Percentiles rank a stretch among this genome's conserved stretches.
These are phyloP conservation scores for Hemiscyllium ocellatum DNA, from an alignment of 2,113 vertebrate genomes.

Conservation along the genomic window DNA sequence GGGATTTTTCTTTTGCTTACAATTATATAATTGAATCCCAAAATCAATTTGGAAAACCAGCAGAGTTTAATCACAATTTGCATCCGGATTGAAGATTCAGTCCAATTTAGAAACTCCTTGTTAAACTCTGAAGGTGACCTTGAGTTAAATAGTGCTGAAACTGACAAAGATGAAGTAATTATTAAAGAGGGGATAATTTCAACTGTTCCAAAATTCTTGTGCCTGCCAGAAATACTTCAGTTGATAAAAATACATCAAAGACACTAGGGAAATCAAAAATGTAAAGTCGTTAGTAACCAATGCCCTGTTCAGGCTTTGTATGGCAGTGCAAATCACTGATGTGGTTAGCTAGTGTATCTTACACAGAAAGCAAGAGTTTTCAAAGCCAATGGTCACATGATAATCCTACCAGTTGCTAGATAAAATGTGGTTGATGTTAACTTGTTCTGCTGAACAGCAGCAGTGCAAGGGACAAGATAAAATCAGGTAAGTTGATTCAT, in stretches of 20 bases:
- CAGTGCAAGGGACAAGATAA: not conserved
- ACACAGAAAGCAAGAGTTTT: not conserved
- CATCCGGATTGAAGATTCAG: not conserved
- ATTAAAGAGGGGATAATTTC: not conserved
- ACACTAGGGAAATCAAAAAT: conserved; percentile 19
- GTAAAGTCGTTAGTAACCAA: not conserved
- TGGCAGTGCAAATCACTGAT: not conserved
- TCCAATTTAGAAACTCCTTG: not conserved
- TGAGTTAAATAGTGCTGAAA: not conserved
- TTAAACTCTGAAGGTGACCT: not conserved
- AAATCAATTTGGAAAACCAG: not conserved
- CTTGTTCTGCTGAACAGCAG: not conserved
- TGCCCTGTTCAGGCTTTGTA: not conserved
- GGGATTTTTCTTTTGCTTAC: not conserved
- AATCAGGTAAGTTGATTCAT: not conserved
- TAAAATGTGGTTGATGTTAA: not conserved
- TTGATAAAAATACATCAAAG: conserved; percentile 19
- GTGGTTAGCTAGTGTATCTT: not conserved
- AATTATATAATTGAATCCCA: not conserved
- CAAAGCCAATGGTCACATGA: not conserved
- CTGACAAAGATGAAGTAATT: conserved; percentile 6
- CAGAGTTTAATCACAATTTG: not conserved
- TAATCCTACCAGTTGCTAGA: not conserved
- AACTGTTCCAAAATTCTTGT: not conserved
- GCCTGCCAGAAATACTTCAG: not conserved